Evolutionary conservation across 1,140 invertebrate genomes (phyloP).

Genomic region (Caligus rogercresseyi): DNA sequence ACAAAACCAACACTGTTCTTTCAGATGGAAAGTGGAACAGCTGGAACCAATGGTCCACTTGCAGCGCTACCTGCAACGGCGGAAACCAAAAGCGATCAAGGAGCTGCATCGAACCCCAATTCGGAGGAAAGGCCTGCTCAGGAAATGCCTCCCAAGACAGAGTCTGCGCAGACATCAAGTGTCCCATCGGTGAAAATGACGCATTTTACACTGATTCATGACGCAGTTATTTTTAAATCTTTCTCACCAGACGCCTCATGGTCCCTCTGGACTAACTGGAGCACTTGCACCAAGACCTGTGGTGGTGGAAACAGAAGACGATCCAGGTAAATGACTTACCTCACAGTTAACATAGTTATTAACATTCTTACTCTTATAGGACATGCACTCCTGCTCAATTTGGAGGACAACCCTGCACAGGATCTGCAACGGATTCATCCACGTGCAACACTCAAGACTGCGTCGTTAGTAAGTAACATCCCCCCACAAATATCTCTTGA

Average conservation of each 20-base stretch:
- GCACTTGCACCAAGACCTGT: slow-evolving; percentile 31
- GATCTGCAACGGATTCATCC: slow-evolving; percentile 30
- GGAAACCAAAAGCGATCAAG: slow-evolving; percentile 32
- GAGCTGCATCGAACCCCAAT: slow-evolving; percentile 29
- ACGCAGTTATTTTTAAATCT: neutral
- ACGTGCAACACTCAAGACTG: slow-evolving; percentile 18
- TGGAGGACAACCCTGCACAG: slow-evolving; percentile 28
- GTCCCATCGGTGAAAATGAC: neutral
- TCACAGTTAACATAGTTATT: slow-evolving; percentile 24
- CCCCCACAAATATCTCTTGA: neutral
- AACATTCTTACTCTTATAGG: neutral
- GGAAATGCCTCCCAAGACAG: slow-evolving; percentile 31
- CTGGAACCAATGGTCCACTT: slow-evolving; percentile 30
- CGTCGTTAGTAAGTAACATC: neutral
- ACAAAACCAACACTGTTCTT: neutral
- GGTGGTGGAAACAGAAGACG: slow-evolving; percentile 39
- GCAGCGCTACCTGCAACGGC: slow-evolving; percentile 38
- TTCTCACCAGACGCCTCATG: slow-evolving; percentile 22
- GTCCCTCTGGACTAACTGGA: slow-evolving; percentile 31
- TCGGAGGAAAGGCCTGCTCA: slow-evolving; percentile 28
- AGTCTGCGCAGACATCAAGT: slow-evolving; percentile 11
- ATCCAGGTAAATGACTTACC: slow-evolving; percentile 28
- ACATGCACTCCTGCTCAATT: slow-evolving; percentile 14
- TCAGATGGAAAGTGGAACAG: neutral
- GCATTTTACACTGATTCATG: neutral